Base-by-base conservation (phyloP, 2,113 vertebrate genomes). In the Lepidothrix coronata region DNA sequence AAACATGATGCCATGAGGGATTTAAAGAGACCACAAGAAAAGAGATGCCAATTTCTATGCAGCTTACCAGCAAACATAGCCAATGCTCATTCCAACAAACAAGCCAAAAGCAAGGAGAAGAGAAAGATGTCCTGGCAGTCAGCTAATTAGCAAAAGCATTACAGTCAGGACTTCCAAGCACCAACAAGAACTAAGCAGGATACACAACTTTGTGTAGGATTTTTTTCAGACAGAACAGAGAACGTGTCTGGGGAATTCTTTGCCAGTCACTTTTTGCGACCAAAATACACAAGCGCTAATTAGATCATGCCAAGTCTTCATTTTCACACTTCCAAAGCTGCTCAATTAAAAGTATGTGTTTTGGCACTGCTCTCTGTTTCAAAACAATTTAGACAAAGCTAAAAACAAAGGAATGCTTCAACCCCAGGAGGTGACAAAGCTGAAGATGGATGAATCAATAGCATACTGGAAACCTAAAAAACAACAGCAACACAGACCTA, bases 241-340 rank as follows among this genome's bases (percentile, higher is more conserved):
- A 94, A 75, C 0, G 7, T 44, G 84, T 66, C 93, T 89, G 86
- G 70, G 88, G 65, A 96, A 91, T 73, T 92, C 88, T 93, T 90
- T 0, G 0, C 76, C 85, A 57, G 90, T 78, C 83, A 84, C 68
- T 90, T 87, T 71, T 65, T 74, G 76, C 19, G 49, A 96, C 70
- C 95, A 95, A 96, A 96, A 92, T 84, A 96, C 70, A 92, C 85
- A 96, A 96, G 91, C 35, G 75, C 92, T 94, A 93, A 90, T 91
- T 95, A 94, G 88, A 91, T 74, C 70, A 61, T 17, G 61, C 83
- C 91, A 92, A 91, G 76, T 52, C 80, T 87, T 92, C 93, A 65
- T 86, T 96, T 95, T 95, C 93, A 94, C 96, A 94, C 92, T 92
- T 96, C 57, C 80, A 93, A 91, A 91, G 77, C 49, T 67, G 83